Conservation (phyloP, 2,113 vertebrate genomes). For the Machaerirhynchus nigripectus region DNA sequence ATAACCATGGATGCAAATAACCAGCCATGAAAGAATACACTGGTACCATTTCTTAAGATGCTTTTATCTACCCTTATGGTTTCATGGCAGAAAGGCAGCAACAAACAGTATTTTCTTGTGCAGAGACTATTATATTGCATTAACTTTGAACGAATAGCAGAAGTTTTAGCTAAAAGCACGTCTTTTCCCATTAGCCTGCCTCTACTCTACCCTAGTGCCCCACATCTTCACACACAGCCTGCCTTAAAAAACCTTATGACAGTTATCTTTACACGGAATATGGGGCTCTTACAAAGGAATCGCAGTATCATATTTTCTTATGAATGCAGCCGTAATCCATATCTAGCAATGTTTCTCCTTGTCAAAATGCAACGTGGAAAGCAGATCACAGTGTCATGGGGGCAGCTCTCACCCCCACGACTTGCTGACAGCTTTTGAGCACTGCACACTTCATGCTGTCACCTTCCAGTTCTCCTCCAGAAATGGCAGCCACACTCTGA, state of each 20-base stretch:
- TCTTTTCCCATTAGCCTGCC: not conserved
- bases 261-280: not conserved
- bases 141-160: not conserved
- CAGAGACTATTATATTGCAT: not conserved
- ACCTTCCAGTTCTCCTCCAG: not conserved
- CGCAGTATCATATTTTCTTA: not conserved
- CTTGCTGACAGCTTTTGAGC: not conserved
- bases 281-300: not conserved
- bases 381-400: accelerated
- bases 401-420: not conserved
- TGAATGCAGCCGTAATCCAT: not conserved
- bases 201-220: not conserved
- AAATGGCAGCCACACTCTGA: not conserved
- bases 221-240: not conserved
- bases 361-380: not conserved
- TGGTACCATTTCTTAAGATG: not conserved
- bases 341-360: not conserved
- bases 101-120: not conserved
- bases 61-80: not conserved
- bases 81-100: not conserved
- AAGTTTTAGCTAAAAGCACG: not conserved
- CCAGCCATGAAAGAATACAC: not conserved
- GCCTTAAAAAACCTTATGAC: not conserved
- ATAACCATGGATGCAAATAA: not conserved
- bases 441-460: not conserved